Conservation (phyloP, 1,140 invertebrate species). For the Microplitis demolitor region DNA sequence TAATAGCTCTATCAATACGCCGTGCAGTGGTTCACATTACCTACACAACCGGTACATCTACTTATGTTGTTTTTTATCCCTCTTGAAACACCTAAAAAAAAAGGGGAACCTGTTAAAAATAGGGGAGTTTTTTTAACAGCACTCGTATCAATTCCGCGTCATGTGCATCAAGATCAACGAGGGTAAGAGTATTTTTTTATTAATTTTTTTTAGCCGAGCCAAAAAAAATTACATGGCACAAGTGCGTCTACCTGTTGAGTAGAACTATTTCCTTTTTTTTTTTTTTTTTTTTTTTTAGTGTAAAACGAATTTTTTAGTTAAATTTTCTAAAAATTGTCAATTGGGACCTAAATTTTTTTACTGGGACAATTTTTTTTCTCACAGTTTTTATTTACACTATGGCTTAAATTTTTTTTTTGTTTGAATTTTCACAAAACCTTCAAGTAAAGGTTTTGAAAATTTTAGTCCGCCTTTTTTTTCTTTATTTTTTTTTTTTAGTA, state of each 20-base stretch:
- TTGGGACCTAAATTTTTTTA: too few species aligned
- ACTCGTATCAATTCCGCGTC: not conserved
- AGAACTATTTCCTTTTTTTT: not conserved
- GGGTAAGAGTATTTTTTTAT: not conserved
- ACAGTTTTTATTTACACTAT: too few species aligned
- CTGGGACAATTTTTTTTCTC: too few species aligned
- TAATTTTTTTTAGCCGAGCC: not conserved
- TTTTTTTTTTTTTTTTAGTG: not conserved
- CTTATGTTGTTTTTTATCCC: not conserved
- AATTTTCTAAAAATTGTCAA: not conserved
- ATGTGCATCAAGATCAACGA: not conserved
- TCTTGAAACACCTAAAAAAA: not conserved
- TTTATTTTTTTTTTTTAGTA: too few species aligned
- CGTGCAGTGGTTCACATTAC: not conserved
- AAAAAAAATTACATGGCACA: not conserved
- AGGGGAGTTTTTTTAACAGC: constrained; percentile 14
- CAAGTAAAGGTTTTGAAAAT: too few species aligned
- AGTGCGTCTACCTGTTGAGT: not conserved
- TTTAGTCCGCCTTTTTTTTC: too few species aligned
- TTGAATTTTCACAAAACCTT: too few species aligned
- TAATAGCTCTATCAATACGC: constrained; percentile 9
- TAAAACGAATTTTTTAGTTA: not conserved
- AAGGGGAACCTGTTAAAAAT: constrained; percentile 7
- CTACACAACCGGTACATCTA: not conserved
- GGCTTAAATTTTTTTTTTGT: too few species aligned